Evolutionary conservation across 2,797 vertebrate species (phyloP), one percentile per base, ranked within the genome.

Genomic region (Cuniculus paca): DNA sequence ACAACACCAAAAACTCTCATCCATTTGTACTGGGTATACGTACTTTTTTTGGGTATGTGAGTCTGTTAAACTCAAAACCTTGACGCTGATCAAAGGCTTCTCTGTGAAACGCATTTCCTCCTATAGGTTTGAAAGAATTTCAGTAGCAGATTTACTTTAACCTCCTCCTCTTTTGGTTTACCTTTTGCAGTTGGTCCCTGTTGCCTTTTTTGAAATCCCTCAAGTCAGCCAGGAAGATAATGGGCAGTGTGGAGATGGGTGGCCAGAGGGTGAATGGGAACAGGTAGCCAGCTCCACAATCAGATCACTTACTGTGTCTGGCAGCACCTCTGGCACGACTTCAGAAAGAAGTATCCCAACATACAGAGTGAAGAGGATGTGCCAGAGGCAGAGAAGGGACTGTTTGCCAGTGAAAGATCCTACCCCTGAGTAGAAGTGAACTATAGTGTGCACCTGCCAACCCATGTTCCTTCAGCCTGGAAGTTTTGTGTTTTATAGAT

Each of bases 211-310:
- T 85, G 72, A 74, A 77, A 50, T 50, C 22, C 65, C 42, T 81
- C 17, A 85, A 85, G 68, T 94, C 31, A 88, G n/a, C 80, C 39
- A 80, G 86, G 85, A 70, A 39, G 90, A 70, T 61, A 77, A 39
- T 77, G 83, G 68, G 48, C 20, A 74, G 75, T 39, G 9, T 82
- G 68, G 86, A 81, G 82, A 56, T 36, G 0, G 0, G 42, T 54
- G 24, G 6, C 63, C 56, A 75, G 85, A 65, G 72, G 56, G 78
- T 52, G 34, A n/a, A 9, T 26, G 70, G 31, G 61, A 58, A 60
- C 39, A 28, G 70, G 83, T 54, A 72, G 45, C 88, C 0, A 0
- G 45, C 54, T 79, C 70, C 34, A 74, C 45, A 75, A 34, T 52
- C 61, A 84, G 52, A 79, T 60, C 56, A 19, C 36, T 56, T 42